phyloP scores from a whole-genome alignment of 2,797 vertebrate species.

The Enteromius thamalakanensis region DNA sequence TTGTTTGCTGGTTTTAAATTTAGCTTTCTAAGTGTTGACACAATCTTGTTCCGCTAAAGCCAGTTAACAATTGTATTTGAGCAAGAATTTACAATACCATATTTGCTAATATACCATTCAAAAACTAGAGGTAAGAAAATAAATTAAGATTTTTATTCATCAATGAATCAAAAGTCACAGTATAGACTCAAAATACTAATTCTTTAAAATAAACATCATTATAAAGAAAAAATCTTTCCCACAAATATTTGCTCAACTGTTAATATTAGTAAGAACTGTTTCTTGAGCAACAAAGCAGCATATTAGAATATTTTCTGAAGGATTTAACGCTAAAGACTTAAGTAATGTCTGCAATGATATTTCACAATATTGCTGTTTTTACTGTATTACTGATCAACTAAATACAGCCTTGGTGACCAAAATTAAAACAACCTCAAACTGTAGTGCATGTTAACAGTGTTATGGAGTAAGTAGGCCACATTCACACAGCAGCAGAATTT shows the following conservation, averaged over 20 bases:
- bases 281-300: background rate
- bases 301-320: background rate
- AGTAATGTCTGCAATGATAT: background rate
- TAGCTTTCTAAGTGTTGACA: background rate
- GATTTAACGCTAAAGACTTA: background rate
- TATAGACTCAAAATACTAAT: background rate
- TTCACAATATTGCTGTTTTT: background rate
- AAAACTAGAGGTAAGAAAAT: background rate
- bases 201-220: background rate
- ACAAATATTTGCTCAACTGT: background rate
- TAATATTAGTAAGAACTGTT: background rate
- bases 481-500: no score
- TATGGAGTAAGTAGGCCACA: no score
- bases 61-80: background rate
- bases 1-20: background rate
- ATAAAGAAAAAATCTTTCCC: background rate
- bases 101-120: background rate
- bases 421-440: background rate
- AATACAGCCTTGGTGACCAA: background rate
- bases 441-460: background rate
- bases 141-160: background rate
- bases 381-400: background rate
- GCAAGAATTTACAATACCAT: background rate
- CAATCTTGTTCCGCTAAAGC: background rate
- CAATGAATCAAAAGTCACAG: background rate